phyloP scores from a whole-genome alignment of 2,797 vertebrate species.

The Tokudaia muenninki region DNA sequence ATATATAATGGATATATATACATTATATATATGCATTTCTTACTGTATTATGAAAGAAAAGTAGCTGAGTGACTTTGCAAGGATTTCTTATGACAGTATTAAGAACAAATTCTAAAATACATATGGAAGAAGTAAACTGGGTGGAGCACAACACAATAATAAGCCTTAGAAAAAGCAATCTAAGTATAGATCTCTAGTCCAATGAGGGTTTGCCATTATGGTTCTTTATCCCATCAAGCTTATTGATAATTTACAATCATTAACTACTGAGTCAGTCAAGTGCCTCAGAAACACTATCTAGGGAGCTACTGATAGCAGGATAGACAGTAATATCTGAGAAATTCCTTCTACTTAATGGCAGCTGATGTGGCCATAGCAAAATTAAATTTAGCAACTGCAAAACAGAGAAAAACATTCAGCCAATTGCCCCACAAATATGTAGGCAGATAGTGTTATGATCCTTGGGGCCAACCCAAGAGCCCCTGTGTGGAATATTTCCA shows the following conservation, averaged over 20 bases:
- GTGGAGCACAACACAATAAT: not conserved
- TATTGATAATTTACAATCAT: slow-evolving; percentile 16
- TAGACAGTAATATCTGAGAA: not conserved
- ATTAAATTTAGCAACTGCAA: not conserved
- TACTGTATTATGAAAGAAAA: not conserved
- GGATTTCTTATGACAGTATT: not conserved
- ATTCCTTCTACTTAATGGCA: not conserved
- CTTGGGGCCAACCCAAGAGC: not conserved
- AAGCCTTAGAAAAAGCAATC: not conserved
- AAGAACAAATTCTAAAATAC: not conserved
- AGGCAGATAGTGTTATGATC: not conserved
- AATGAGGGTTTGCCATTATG: not conserved
- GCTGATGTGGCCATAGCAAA: not conserved
- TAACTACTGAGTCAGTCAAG: not conserved
- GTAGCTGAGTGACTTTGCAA: not conserved
- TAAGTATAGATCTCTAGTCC: not conserved
- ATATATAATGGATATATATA: too few species aligned
- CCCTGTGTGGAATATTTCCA: not conserved
- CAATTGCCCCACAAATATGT: not conserved
- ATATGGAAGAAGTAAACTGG: not conserved
- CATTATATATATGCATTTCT: not conserved
- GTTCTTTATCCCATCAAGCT: slow-evolving; percentile 1
- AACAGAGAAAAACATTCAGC: too few species aligned
- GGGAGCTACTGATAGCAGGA: not conserved
- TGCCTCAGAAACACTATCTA: not conserved